phyloP scores from a whole-genome alignment of 2,888 invertebrate species.

The Strigamia transsilvanica region DNA sequence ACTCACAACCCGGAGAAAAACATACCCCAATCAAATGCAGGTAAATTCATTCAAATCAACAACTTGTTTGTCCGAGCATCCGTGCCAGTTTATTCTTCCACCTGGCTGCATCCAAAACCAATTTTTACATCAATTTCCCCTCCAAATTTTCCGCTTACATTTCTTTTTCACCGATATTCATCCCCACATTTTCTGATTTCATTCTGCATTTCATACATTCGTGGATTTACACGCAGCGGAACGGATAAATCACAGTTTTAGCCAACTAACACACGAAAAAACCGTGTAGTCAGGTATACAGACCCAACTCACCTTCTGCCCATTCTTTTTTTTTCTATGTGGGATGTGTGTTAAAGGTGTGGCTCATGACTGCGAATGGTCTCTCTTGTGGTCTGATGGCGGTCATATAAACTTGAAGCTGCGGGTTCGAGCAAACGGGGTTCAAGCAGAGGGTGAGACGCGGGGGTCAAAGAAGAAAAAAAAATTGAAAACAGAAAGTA shows the following conservation, averaged over 20 bases:
- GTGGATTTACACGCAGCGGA: not conserved
- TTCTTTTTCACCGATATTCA: not conserved
- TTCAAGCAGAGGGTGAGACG: not conserved
- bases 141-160: not conserved
- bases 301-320: conserved; percentile 21
- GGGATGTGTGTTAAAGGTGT: conserved; percentile 32
- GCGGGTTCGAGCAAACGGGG: conserved; percentile 37
- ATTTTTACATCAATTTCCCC: not conserved
- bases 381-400: conserved; percentile 42
- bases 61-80: conserved; percentile 7
- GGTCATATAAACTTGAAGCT: conserved; percentile 42
- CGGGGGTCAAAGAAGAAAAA: not conserved
- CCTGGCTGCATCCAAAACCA: not conserved
- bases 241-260: too few species aligned
- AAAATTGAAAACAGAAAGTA: not conserved
- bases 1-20: too few species aligned
- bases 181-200: not conserved
- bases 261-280: not conserved
- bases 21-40: not conserved
- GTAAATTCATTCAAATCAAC: conserved; percentile 25
- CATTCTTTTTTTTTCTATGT: not conserved
- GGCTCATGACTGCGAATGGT: conserved; percentile 44
- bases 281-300: not conserved
- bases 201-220: not conserved
- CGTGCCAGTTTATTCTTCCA: conserved; percentile 24